These are phyloP conservation scores for Globia sparganii DNA, from an alignment of 2,888 invertebrate species.

Conservation along the genomic window DNA sequence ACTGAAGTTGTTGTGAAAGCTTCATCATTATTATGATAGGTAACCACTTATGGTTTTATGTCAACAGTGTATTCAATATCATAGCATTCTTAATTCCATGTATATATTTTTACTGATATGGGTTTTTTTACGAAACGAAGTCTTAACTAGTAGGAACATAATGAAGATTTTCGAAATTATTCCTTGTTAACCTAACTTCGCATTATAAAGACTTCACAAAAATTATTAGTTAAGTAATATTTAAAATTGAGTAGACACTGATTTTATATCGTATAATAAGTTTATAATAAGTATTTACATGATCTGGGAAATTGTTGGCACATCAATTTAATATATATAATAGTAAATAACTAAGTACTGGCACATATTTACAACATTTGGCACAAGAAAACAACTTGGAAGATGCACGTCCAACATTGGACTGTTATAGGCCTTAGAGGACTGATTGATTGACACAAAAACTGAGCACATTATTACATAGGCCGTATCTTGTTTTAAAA, in stretches of 20 bases:
- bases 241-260: slow-evolving; percentile 50
- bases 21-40: neutral
- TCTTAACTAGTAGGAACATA: slow-evolving; percentile 50
- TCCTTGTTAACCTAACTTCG: slow-evolving; percentile 22
- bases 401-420: slow-evolving; percentile 6
- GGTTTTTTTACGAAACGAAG: slow-evolving; percentile 23
- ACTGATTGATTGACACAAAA: slow-evolving; percentile 30
- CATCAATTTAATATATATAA: slow-evolving; percentile 66
- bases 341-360: slow-evolving; percentile 51
- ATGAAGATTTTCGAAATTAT: slow-evolving; percentile 28
- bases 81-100: neutral
- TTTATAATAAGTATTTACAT: slow-evolving; percentile 62
- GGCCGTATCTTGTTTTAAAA: slow-evolving; percentile 46
- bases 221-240: slow-evolving; percentile 39
- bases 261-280: slow-evolving; percentile 33
- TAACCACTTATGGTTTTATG: neutral
- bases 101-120: slow-evolving; percentile 43
- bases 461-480: slow-evolving; percentile 69
- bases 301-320: slow-evolving; percentile 72
- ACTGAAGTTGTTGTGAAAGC: neutral
- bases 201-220: slow-evolving; percentile 45
- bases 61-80: neutral
- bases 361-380: slow-evolving; percentile 65
- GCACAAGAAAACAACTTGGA: slow-evolving; percentile 60
- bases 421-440: neutral